phyloP scores from a whole-genome alignment of 2,113 vertebrate species.

The Cnemophilus loriae region DNA sequence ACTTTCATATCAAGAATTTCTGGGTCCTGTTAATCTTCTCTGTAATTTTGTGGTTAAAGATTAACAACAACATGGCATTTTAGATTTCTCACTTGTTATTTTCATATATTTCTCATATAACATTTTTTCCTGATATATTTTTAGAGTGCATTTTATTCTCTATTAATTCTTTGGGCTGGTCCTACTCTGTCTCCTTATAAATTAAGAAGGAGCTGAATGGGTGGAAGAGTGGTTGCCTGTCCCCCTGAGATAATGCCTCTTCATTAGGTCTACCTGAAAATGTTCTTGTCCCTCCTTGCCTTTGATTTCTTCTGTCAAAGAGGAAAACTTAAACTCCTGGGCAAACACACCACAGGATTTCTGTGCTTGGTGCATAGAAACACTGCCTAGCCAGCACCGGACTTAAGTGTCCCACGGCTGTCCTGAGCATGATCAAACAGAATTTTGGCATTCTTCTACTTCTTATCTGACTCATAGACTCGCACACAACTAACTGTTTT shows the following conservation, averaged over 20 bases:
- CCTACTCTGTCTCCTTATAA: background rate
- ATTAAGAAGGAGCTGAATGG: background rate
- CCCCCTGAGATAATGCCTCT: background rate
- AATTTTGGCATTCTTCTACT: background rate
- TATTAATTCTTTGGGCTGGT: background rate
- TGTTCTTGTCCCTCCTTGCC: background rate
- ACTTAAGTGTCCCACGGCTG: background rate
- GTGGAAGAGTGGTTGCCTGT: background rate
- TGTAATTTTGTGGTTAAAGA: background rate
- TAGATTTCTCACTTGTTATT: background rate
- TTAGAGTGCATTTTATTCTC: background rate
- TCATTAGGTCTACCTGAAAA: background rate
- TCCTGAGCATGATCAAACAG: background rate
- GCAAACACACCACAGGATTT: background rate
- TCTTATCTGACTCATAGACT: background rate
- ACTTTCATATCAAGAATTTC: background rate
- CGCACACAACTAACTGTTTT: background rate
- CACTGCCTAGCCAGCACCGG: background rate
- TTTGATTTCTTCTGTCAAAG: background rate
- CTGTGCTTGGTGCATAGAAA: background rate
- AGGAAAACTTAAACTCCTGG: background rate
- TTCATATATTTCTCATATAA: background rate
- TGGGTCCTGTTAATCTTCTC: background rate
- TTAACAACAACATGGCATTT: background rate
- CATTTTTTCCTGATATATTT: background rate